Conservation (phyloP, 2,888 invertebrate species). For the Lamellibrachia satsuma region DNA sequence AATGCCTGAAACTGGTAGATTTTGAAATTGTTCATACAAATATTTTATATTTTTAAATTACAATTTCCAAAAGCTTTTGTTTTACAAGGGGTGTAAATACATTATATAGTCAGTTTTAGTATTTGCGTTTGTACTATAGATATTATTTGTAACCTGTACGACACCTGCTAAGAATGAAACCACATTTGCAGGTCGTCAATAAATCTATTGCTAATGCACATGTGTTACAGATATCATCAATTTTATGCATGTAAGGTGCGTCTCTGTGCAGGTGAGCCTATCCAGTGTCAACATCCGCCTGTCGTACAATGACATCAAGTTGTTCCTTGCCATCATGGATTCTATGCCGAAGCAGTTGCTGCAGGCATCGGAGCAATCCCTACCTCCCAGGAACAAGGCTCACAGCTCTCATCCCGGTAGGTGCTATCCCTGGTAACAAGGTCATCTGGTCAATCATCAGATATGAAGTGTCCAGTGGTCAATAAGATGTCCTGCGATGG, state of each 20-base stretch:
- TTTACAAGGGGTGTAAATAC: too few species aligned
- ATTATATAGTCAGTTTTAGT: too few species aligned
- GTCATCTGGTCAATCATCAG: background rate
- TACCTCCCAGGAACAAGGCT: background rate
- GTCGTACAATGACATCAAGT: conserved; percentile 91
- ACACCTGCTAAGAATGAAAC: too few species aligned
- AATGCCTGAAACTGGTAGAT: too few species aligned
- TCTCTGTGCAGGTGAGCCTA: conserved; percentile 55
- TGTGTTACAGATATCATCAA: background rate
- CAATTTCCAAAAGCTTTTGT: too few species aligned
- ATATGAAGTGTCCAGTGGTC: too few species aligned
- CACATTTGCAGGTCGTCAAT: too few species aligned
- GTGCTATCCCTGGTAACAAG: background rate
- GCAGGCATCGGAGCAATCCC: conserved; percentile 31
- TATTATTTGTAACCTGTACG: too few species aligned
- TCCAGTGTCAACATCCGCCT: conserved; percentile 81
- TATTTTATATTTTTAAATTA: too few species aligned
- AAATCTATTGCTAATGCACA: background rate
- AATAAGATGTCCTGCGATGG: too few species aligned
- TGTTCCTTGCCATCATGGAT: conserved; percentile 88
- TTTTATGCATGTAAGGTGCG: background rate
- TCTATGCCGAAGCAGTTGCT: conserved; percentile 81
- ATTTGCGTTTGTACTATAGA: too few species aligned
- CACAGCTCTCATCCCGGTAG: background rate
- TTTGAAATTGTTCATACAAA: too few species aligned